Evolutionary conservation across 2,797 vertebrate species (phyloP).

Genomic region (Anguilla marmorata): DNA sequence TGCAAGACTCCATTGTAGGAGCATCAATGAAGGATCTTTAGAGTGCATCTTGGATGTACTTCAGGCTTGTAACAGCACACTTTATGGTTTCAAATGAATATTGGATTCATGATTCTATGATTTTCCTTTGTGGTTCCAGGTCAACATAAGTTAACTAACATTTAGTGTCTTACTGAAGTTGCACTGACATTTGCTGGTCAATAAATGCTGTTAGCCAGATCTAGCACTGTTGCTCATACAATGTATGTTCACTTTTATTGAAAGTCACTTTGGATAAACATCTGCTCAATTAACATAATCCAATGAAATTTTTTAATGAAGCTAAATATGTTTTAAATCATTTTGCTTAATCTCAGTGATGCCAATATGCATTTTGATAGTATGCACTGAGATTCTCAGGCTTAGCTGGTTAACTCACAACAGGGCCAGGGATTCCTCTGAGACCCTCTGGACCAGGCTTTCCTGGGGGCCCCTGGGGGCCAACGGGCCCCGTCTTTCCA

Average conservation of each 20-base stretch:
- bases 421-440: conserved; percentile 93
- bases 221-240: not conserved
- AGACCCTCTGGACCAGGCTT: conserved; percentile 95
- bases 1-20: not conserved
- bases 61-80: not conserved
- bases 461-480: conserved; percentile 91
- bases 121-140: not conserved
- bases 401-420: conserved; percentile 73
- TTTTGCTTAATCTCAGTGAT: not conserved
- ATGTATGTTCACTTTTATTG: not conserved
- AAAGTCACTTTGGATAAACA: not conserved
- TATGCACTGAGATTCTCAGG: not conserved
- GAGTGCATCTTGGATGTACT: not conserved
- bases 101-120: not conserved
- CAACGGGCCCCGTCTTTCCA: conserved; percentile 97
- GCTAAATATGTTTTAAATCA: not conserved
- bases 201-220: not conserved
- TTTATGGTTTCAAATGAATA: not conserved
- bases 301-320: not conserved
- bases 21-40: no score
- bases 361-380: not conserved
- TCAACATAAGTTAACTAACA: not conserved
- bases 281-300: not conserved
- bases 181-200: not conserved
- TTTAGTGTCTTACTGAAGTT: not conserved